Evolutionary conservation across 1,140 invertebrate genomes (phyloP), one percentile per base, ranked within the genome.

Genomic region (Probaryconus sp.): DNA sequence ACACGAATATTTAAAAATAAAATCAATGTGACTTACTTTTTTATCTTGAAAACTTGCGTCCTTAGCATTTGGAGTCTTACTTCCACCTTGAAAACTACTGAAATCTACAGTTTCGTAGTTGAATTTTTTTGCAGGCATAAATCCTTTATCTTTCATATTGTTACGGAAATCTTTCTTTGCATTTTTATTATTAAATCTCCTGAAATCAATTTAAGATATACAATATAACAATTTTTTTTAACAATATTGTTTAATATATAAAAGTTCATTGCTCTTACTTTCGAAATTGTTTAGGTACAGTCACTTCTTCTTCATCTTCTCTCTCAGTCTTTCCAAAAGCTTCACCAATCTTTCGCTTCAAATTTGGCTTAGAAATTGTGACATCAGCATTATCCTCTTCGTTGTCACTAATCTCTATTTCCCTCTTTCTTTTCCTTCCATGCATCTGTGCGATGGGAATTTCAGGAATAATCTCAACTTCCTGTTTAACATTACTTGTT

Each of bases 71-170:
- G 10, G 2, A 5, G 3, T n/a, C 51, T 51, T 78, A 48, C 85
- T 86, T 5, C 85, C 85, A 33, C 85, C 85, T 79, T 85, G 82
- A 50, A 86, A 86, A 38, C 76, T 79, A 45, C 67, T 83, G 16
- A 86, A 85, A 17, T 85, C 83, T 4, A 86, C 79, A 0, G 42
- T 13, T 64, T 78, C 77, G 18, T 85, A 86, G 53, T 85, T 64
- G 20, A 85, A 86, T 16, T 37, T 48, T 14, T 74, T 17, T 5
- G 64, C 35, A 3, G 85, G 83, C 11, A 86, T 30, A 63, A 83
- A 76, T 13, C 79, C 79, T 33, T 79, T 78, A 13, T 64, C 4
- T 2, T 53, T 16, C 9, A 86, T 28, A 13, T 81, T 31, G 24
- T 71, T 45, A 5, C 60, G 47, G 13, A 74, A 74, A 3, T 21